Evolutionary conservation across 2,113 vertebrate species (phyloP).

Genomic region (Bambusicola thoracicus): DNA sequence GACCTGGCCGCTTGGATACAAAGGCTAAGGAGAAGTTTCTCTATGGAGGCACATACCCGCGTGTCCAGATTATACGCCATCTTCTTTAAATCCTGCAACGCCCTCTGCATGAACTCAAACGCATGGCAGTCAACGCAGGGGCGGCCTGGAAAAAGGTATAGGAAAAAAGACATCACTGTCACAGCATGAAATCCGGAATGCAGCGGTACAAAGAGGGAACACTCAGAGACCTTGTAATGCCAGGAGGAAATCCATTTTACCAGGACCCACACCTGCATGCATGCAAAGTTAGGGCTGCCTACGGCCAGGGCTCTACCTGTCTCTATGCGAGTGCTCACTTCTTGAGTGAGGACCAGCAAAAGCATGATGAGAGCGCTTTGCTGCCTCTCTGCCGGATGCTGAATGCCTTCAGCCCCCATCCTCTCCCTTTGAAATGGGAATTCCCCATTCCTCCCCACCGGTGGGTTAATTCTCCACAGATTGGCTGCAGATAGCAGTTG

Average conservation of each 20-base stretch:
- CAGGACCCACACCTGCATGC: background rate
- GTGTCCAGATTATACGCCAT: slow-evolving; percentile 90
- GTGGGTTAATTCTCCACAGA: background rate
- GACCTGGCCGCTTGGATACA: background rate
- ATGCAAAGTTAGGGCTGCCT: background rate
- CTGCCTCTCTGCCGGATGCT: background rate
- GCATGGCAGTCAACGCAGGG: slow-evolving; percentile 97
- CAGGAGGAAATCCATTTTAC: background rate
- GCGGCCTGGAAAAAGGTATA: slow-evolving; percentile 79
- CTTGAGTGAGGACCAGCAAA: background rate
- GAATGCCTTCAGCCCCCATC: background rate
- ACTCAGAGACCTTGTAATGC: background rate
- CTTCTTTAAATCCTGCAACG: slow-evolving; percentile 93
- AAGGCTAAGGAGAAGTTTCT: background rate
- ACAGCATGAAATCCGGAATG: background rate
- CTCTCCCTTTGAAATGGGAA: background rate
- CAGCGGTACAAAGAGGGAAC: background rate
- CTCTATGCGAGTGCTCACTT: background rate
- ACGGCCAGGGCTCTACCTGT: background rate
- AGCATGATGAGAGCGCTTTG: background rate
- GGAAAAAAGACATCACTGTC: background rate
- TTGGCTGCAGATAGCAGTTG: slow-evolving; percentile 4
- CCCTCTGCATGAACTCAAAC: slow-evolving; percentile 98
- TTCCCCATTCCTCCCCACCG: background rate
- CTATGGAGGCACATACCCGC: slow-evolving; percentile 78